Percentiles rank a stretch among this genome's conserved stretches.
Conservation (phyloP, 2,888 invertebrate species). For the Agrotis segetum region DNA sequence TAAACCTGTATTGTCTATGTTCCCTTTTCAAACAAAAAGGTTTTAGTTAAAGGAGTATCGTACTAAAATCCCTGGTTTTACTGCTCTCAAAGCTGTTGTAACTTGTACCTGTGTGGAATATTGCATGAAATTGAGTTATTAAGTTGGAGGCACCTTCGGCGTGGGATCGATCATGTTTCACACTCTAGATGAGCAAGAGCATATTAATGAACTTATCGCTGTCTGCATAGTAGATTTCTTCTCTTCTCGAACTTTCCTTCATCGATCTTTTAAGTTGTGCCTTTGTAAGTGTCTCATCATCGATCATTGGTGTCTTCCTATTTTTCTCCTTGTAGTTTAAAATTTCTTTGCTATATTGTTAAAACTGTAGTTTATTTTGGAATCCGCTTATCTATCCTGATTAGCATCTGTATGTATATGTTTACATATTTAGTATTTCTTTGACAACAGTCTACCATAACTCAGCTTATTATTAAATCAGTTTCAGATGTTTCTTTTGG, state of each 20-base stretch:
- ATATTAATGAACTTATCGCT: constrained; percentile 46
- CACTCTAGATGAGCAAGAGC: constrained; percentile 47
- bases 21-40: constrained; percentile 1
- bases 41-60: not conserved
- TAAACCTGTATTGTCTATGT: constrained; percentile 1
- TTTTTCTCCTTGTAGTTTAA: not conserved
- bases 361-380: not conserved
- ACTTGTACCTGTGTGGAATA: constrained; percentile 4
- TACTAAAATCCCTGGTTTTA: constrained; percentile 1
- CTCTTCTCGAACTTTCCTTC: not conserved
- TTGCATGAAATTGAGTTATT: constrained; percentile 43
- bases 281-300: too few relatives aligned
- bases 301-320: too few relatives aligned
- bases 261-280: not conserved
- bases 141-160: constrained; percentile 12
- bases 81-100: not conserved
- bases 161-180: constrained; percentile 45
- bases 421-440: not conserved
- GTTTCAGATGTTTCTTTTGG: too few relatives aligned
- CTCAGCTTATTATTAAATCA: not conserved
- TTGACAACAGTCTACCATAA: not conserved
- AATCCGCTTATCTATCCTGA: not conserved
- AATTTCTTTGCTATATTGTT: not conserved
- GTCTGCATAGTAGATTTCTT: constrained; percentile 12
- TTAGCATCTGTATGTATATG: not conserved